Conservation (phyloP, 2,888 invertebrate genomes). For the Leucoptera coffeella region DNA sequence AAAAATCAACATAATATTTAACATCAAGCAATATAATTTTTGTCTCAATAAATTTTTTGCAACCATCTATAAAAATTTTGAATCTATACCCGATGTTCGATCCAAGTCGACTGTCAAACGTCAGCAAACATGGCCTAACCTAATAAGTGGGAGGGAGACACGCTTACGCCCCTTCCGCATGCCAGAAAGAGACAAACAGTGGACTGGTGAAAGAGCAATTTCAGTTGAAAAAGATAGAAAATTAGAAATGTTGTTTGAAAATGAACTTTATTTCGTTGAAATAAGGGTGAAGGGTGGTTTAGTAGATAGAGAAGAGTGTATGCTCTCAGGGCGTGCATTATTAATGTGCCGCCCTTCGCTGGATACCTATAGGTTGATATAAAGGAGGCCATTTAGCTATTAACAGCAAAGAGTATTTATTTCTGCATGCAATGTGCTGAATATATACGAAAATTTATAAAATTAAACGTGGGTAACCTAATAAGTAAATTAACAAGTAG, state of each 20-base stretch:
- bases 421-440: not conserved
- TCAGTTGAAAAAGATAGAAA: conserved; percentile 13
- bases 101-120: conserved; percentile 42
- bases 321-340: conserved; percentile 40
- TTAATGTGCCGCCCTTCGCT: conserved; percentile 33
- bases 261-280: too few relatives aligned
- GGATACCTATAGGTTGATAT: conserved; percentile 25
- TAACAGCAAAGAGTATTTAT: not conserved
- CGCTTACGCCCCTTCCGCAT: conserved; percentile 9
- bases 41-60: not conserved
- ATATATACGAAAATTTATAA: not conserved
- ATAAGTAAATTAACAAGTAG: not conserved
- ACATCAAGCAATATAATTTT: not conserved
- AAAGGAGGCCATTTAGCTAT: not conserved
- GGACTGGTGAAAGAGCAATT: conserved; percentile 47
- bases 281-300: conserved; percentile 5
- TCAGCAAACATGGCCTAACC: conserved; percentile 47
- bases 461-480: not conserved
- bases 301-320: conserved; percentile 17
- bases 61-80: not conserved
- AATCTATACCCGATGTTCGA: conserved; percentile 12
- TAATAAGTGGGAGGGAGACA: conserved; percentile 41
- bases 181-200: conserved; percentile 18
- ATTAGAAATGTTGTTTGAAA: too few relatives aligned
- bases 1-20: too few relatives aligned